Percentiles rank a stretch among this genome's conserved stretches.
These are phyloP conservation scores for Nothobranchius kuhntae DNA, from an alignment of 2,113 vertebrate genomes.

Conservation along the genomic window DNA sequence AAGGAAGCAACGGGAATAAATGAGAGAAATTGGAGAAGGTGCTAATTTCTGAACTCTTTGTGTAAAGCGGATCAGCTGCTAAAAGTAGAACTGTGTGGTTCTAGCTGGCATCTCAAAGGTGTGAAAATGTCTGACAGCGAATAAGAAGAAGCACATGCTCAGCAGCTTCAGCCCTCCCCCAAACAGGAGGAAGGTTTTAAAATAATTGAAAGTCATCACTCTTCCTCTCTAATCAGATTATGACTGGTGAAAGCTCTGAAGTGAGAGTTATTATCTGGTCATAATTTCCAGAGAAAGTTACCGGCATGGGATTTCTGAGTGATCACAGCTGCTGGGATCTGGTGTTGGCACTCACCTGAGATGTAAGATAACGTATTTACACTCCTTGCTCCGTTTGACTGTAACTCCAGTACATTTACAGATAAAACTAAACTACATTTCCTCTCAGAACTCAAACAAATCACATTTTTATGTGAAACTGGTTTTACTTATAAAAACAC, in stretches of 20 bases:
- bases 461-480: not conserved
- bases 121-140: conserved; percentile 31
- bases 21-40: conserved; percentile 9
- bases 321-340: not conserved
- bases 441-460: not conserved
- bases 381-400: not conserved
- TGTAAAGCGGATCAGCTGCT: conserved; percentile 16
- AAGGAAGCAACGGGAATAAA: not conserved
- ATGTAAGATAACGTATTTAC: not conserved
- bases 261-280: conserved; percentile 38
- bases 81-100: conserved; percentile 14
- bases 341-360: not conserved
- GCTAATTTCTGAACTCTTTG: conserved; percentile 9
- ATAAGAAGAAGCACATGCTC: conserved; percentile 23
- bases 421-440: not conserved
- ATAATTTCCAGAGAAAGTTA: conserved; percentile 35
- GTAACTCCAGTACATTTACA: not conserved
- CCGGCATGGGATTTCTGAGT: conserved; percentile 36
- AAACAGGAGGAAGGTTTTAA: conserved; percentile 28
- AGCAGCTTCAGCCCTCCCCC: conserved; percentile 29
- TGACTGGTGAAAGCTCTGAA: conserved; percentile 7
- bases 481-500: not conserved
- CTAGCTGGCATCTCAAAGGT: conserved; percentile 18
- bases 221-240: conserved; percentile 46
- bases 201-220: conserved; percentile 52